These are phyloP conservation scores for Lysandra bellargus DNA, from an alignment of 2,888 invertebrate species.

Conservation along the genomic window DNA sequence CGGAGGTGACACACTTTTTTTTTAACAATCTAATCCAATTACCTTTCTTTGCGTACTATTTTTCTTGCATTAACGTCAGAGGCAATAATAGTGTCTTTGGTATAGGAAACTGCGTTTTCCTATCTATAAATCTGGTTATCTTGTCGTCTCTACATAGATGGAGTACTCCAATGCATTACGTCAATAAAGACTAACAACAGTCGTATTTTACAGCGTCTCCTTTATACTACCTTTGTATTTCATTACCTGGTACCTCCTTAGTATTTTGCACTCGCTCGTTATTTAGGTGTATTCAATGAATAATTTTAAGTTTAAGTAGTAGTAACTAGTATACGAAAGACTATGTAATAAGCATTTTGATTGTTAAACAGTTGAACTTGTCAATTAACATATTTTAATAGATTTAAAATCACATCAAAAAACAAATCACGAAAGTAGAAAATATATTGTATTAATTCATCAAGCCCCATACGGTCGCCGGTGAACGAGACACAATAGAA, in stretches of 20 bases:
- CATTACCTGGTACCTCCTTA: background rate
- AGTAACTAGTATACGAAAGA: too few species aligned
- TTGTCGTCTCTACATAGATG: slow-evolving; percentile 2
- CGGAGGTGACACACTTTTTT: too few species aligned
- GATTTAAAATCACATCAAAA: background rate
- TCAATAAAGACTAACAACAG: background rate
- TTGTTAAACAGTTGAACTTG: too few species aligned
- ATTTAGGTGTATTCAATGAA: background rate
- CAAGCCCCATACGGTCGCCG: too few species aligned
- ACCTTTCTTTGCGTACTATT: background rate
- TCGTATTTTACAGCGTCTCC: slow-evolving; percentile 7
- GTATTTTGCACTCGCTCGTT: background rate
- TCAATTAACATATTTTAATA: background rate
- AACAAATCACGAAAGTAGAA: background rate
- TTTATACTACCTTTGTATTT: background rate
- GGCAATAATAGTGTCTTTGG: background rate
- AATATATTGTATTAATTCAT: background rate
- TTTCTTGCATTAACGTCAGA: background rate
- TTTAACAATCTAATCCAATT: background rate
- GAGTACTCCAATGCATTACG: slow-evolving; percentile 12
- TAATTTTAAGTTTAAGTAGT: background rate
- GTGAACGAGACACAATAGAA: too few species aligned
- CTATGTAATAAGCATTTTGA: too few species aligned
- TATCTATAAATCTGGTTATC: slow-evolving; percentile 19
- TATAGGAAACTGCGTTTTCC: slow-evolving; percentile 10